A percentile compares a stretch with the other conserved stretches of the same genome.
Evolutionary conservation across 2,888 invertebrate species (phyloP).

Genomic region (Agrotis puta): DNA sequence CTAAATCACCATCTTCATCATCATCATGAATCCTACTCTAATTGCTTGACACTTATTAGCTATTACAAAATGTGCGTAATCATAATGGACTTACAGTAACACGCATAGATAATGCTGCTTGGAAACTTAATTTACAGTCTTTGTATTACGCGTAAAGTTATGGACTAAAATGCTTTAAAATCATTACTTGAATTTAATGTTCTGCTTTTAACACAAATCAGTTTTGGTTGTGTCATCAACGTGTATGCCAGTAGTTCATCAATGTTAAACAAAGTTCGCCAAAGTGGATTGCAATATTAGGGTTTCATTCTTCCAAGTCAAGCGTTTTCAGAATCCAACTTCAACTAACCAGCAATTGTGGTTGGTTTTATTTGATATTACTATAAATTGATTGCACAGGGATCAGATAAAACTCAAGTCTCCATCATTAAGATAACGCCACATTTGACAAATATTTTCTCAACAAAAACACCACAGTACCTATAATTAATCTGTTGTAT

Average conservation of each 20-base stretch:
- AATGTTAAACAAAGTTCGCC: not conserved
- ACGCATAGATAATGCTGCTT: conserved; percentile 11
- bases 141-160: not conserved
- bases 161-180: not conserved
- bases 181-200: not conserved
- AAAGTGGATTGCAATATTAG: not conserved
- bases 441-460: not conserved
- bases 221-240: not conserved
- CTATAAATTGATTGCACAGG: not conserved
- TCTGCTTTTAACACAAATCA: conserved; percentile 10
- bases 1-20: too few relatives aligned
- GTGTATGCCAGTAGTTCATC: conserved; percentile 4
- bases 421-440: not conserved
- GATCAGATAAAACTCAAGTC: not conserved
- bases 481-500: too few relatives aligned
- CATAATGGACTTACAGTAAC: conserved; percentile 10
- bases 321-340: not conserved
- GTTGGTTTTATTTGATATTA: not conserved
- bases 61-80: conserved; percentile 14
- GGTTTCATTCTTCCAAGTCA: not conserved
- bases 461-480: not conserved
- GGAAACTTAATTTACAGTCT: not conserved
- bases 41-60: conserved; percentile 9
- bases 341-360: not conserved
- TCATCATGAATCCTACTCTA: not conserved